These are phyloP conservation scores for Alosa sapidissima DNA, from an alignment of 2,797 vertebrate genomes.

Conservation along the genomic window DNA sequence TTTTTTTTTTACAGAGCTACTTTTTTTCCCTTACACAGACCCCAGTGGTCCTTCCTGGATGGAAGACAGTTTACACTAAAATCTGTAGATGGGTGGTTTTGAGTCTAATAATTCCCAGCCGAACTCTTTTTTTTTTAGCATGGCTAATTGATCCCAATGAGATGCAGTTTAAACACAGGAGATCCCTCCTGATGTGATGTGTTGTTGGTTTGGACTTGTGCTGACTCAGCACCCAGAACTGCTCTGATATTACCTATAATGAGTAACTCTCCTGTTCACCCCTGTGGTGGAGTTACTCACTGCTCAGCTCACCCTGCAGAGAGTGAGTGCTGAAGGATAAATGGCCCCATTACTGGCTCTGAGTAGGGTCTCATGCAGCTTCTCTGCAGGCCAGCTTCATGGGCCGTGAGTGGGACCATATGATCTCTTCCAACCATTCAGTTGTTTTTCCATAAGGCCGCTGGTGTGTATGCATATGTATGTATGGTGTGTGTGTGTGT, in stretches of 20 bases:
- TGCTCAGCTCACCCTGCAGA: background rate
- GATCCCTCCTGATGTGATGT: background rate
- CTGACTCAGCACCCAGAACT: background rate
- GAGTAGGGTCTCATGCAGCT: background rate
- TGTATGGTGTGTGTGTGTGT: background rate
- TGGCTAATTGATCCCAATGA: conserved; percentile 9
- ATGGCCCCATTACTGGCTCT: conserved; percentile 9
- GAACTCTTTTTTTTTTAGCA: background rate
- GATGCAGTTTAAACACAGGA: background rate
- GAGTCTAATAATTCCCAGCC: background rate
- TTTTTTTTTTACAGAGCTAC: background rate
- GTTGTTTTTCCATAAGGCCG: background rate
- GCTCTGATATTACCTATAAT: background rate
- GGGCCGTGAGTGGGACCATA: background rate
- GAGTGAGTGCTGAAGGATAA: background rate
- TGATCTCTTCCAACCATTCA: conserved; percentile 2
- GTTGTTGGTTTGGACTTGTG: background rate
- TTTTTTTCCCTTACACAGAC: background rate
- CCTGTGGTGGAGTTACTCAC: background rate
- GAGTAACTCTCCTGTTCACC: background rate
- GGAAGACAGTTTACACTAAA: background rate
- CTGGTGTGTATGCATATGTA: background rate
- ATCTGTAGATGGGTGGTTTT: background rate
- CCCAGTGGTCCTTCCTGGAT: background rate
- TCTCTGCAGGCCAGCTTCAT: conserved; percentile 8